A percentile compares a stretch with the other conserved stretches of the same genome.
Evolutionary conservation across 1,140 invertebrate species (phyloP).

Genomic region (Antheraea mylitta): DNA sequence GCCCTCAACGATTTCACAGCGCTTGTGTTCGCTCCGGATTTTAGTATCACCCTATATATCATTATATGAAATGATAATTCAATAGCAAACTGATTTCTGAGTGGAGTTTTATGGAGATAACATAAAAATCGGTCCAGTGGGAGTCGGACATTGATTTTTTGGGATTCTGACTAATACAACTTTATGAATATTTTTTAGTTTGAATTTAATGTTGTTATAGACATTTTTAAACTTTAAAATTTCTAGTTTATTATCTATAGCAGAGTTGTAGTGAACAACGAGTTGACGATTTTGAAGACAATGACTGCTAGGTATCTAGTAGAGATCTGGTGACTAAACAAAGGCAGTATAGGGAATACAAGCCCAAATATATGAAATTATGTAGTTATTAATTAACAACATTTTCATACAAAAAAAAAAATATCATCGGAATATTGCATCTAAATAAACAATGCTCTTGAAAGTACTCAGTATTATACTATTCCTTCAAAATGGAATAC

Average conservation of each 20-base stretch:
- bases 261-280: not conserved
- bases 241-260: not conserved
- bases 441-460: no score
- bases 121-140: slow-evolving; percentile 46
- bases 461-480: no score
- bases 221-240: not conserved
- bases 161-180: not conserved
- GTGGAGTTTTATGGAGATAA: slow-evolving; percentile 44
- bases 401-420: no score
- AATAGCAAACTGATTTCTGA: slow-evolving; percentile 61
- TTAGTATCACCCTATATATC: slow-evolving; percentile 59
- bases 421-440: no score
- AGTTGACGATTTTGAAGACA: no score
- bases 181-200: not conserved
- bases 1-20: slow-evolving; percentile 60
- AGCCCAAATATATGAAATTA: no score
- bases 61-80: slow-evolving; percentile 74
- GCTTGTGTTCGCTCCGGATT: slow-evolving; percentile 56
- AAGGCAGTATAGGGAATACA: no score
- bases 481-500: no score
- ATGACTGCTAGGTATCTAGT: no score
- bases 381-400: no score
- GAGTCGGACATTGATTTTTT: not conserved
- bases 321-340: no score
- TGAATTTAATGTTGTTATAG: not conserved